Base-by-base conservation (phyloP, 2,113 vertebrate genomes). In the Crotalus viridis region DNA sequence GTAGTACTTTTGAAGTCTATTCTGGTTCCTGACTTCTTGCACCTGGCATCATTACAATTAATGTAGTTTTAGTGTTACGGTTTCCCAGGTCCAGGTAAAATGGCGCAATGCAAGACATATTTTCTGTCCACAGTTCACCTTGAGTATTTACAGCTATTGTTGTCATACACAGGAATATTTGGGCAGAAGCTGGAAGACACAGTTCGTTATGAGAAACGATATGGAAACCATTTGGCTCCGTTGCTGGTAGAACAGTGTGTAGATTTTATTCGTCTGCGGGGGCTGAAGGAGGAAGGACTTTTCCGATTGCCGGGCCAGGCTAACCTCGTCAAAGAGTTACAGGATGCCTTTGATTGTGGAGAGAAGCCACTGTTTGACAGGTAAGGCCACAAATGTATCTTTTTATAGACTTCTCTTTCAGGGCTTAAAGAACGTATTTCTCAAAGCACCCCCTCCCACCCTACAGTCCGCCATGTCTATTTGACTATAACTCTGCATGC, bases 151-250 rank as follows among this genome's bases (percentile, higher is more conserved):
- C 33, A 81, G 57, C 95, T 26, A 28, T n/a, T 93, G 5, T 8
- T 92, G 9, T 81, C 61, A 93, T 52, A 91, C 93, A 56, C 96
- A 99, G 99, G 99, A 57, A 99, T 99, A 93, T 99, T 99, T 94
- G 99, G 99, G 17, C 99, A 99, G 97, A 99, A 99, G 96, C 96
- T 99, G 94, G 99, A 99, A 97, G 99, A 99, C 89, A 99, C 99
- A 0, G 98, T 99, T 2, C 98, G 98, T 0, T 99, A 98, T 0
- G 99, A 99, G 92, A 98, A 98, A 46, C 98, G 99, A 17, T 99
- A 98, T 46, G 99, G 99, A 94, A 98, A 97, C 96, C 99, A 98
- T 91, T 95, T 98, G 95, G 99, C 99, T 3, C 99, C 99, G 0
- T 98, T 99, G 99, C 94, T 99, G 97, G 99, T 99, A 94, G 99